Evolutionary conservation across 2,113 vertebrate genomes (phyloP).

Genomic region (Sula dactylatra): DNA sequence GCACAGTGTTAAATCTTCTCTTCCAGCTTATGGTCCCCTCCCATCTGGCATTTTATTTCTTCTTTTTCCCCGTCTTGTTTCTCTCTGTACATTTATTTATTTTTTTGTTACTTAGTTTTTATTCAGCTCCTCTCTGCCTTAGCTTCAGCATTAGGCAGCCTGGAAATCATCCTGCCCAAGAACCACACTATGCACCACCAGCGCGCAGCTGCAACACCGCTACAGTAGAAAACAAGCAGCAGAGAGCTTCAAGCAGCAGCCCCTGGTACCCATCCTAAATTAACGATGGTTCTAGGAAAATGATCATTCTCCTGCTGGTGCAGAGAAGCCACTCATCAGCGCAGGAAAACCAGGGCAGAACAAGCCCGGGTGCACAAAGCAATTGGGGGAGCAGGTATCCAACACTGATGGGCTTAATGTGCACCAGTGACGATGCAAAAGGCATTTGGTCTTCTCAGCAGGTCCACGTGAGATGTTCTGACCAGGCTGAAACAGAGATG

Average conservation of each 20-base stretch:
- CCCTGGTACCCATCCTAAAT: background rate
- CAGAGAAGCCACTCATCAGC: background rate
- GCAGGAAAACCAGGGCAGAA: background rate
- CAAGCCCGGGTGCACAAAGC: background rate
- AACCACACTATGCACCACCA: fast-evolving
- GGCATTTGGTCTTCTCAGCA: background rate
- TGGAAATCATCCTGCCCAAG: background rate
- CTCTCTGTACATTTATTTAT: background rate
- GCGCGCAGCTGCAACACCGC: background rate
- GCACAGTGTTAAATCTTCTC: background rate
- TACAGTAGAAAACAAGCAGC: background rate
- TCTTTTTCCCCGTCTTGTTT: background rate
- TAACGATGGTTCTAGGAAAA: background rate
- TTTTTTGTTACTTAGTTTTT: background rate
- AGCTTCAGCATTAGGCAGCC: background rate
- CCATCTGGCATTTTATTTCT: background rate
- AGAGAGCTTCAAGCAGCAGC: background rate
- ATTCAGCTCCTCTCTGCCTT: background rate
- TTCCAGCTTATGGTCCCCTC: background rate
- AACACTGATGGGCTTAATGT: background rate
- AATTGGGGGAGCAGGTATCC: fast-evolving
- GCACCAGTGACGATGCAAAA: background rate
- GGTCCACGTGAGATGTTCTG: background rate
- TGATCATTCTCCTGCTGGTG: fast-evolving
- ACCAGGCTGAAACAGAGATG: background rate